These are phyloP conservation scores for Coregonus clupeaformis DNA, from an alignment of 2,113 vertebrate genomes.

Conservation along the genomic window DNA sequence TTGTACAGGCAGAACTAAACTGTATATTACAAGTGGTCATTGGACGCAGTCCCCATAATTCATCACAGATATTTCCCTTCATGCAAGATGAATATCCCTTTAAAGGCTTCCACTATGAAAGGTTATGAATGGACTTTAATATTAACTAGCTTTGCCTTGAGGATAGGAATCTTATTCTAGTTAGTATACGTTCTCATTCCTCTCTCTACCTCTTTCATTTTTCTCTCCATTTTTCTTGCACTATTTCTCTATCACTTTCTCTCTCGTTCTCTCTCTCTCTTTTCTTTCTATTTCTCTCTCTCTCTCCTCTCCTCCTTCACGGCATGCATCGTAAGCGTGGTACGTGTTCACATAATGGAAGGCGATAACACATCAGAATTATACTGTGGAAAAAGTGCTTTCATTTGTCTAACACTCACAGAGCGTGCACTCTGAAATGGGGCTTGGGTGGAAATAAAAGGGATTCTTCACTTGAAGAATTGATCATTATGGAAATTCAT, in stretches of 20 bases:
- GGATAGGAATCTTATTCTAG: slow-evolving; percentile 60
- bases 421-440: slow-evolving; percentile 51
- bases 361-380: slow-evolving; percentile 72
- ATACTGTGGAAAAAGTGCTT: slow-evolving; percentile 61
- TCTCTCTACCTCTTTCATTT: slow-evolving; percentile 17
- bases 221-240: slow-evolving; percentile 11
- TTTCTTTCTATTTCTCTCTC: not conserved
- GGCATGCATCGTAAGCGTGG: slow-evolving; percentile 55
- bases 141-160: slow-evolving; percentile 71
- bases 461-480: slow-evolving; percentile 47
- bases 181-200: slow-evolving; percentile 41
- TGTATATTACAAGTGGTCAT: not conserved
- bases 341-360: slow-evolving; percentile 57
- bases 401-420: slow-evolving; percentile 64
- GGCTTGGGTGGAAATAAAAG: slow-evolving; percentile 41
- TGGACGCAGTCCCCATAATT: slow-evolving; percentile 33
- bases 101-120: slow-evolving; percentile 58
- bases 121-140: slow-evolving; percentile 72
- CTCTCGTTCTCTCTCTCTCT: slow-evolving; percentile 3
- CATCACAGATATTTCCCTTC: slow-evolving; percentile 66
- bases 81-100: slow-evolving; percentile 69
- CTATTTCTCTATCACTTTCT: slow-evolving; percentile 26
- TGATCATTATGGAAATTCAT: slow-evolving; percentile 59
- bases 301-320: slow-evolving; percentile 1
- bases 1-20: not conserved